phyloP scores from a whole-genome alignment of 2,888 invertebrate genomes.

The Polymixis lichenea region DNA sequence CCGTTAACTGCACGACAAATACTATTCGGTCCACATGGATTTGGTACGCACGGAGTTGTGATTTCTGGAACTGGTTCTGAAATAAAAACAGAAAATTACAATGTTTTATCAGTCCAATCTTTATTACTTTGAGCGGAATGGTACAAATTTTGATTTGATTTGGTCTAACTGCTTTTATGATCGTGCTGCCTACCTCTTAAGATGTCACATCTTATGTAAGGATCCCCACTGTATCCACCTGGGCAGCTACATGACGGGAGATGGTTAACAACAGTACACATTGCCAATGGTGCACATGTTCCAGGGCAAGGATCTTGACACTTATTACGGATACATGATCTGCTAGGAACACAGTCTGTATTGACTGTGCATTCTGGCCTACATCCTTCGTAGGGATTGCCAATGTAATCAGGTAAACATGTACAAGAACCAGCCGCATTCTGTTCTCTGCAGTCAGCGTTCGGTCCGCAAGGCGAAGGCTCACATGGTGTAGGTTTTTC shows the following conservation, averaged over 20 bases:
- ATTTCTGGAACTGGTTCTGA: conserved; percentile 81
- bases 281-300: conserved; percentile 93
- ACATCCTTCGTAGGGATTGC: conserved; percentile 95
- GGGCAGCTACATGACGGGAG: conserved; percentile 93
- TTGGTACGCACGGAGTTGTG: conserved; percentile 92
- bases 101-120: not conserved
- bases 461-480: conserved; percentile 92
- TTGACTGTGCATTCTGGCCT: conserved; percentile 94
- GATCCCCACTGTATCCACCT: conserved; percentile 93
- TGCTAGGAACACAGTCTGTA: conserved; percentile 93
- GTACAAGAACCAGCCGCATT: conserved; percentile 92
- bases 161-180: conserved; percentile 1
- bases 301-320: conserved; percentile 95
- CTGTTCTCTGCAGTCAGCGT: conserved; percentile 91
- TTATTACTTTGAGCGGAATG: not conserved
- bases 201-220: conserved; percentile 91
- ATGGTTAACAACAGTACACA: conserved; percentile 93
- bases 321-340: conserved; percentile 93
- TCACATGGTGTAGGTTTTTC: conserved; percentile 90
- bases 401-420: conserved; percentile 93
- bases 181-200: conserved; percentile 75
- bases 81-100: conserved; percentile 53
- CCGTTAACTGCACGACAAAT: conserved; percentile 93
- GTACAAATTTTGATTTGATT: not conserved
- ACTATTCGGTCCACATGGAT: conserved; percentile 94